Evolutionary conservation across 2,113 vertebrate species (phyloP).

Genomic region (Lophochroa leadbeateri): DNA sequence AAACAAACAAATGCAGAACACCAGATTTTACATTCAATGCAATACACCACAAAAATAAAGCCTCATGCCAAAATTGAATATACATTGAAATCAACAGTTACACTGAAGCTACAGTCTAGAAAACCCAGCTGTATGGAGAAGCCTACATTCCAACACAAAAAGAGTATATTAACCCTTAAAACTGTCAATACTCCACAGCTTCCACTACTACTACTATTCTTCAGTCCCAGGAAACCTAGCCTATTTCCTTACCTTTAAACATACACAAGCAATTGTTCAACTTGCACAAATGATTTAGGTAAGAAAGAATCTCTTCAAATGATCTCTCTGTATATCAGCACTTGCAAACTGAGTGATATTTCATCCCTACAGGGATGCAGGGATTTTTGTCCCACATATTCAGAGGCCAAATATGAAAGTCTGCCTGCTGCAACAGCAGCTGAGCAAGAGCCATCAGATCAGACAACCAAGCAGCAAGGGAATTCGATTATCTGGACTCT

Average conservation of each 20-base stretch:
- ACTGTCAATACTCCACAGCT: background rate
- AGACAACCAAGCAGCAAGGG: background rate
- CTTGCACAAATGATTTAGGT: background rate
- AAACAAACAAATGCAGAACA: conserved; percentile 70
- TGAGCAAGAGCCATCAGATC: background rate
- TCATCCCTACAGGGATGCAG: background rate
- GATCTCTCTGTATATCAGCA: background rate
- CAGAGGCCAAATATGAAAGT: background rate
- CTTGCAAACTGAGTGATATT: conserved; percentile 23
- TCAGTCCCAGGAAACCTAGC: background rate
- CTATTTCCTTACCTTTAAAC: background rate
- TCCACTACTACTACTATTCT: background rate
- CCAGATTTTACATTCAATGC: conserved; percentile 62
- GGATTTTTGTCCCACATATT: background rate
- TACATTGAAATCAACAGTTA: background rate
- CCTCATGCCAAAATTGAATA: conserved; percentile 55
- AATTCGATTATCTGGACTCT: background rate
- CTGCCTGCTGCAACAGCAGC: background rate
- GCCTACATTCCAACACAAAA: background rate
- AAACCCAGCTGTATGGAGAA: background rate
- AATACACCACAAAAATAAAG: conserved; percentile 57
- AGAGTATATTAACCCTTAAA: background rate
- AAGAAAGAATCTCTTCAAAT: background rate
- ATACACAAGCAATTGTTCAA: background rate
- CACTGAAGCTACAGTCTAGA: background rate